Base-by-base conservation (phyloP, 2,797 vertebrate genomes). In the Pogonophryne albipinna region DNA sequence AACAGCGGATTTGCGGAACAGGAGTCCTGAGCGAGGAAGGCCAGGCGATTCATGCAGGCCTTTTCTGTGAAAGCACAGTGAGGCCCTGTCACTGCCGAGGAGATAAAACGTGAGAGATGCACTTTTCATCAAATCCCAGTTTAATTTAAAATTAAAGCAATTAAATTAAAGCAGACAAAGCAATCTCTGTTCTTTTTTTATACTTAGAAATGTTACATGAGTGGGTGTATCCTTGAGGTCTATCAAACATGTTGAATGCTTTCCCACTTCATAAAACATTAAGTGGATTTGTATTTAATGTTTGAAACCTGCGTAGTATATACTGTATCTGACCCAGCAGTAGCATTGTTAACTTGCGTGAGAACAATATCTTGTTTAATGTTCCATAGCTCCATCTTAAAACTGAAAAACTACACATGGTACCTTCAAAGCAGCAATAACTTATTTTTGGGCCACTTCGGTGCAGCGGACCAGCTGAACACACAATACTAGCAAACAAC, bases 81-180 rank as follows among this genome's bases (percentile, higher is more conserved):
- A 70, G 75, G 71, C 55, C 0, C 4, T 59, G 84, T 76, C 82
- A 68, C 38, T 2, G 41, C 64, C 45, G 23, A 83, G 58, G 4
- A 16, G 62, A 83, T 80, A 55, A 82, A 58, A 80, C 79, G 85
- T 55, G 52, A 68, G 44, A 13, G 19, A 31, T 44, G 64, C 55
- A 78, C 58, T 34, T 66, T 88, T 84, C 66, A 89, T 92, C 82
- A 87, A 73, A 58, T 50, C 52, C 61, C 50, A 10, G 63, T 52
- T 55, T 83, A 79, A 89, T 89, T 90, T 69, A 79, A 78, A 85
- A 72, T 68, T 75, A 88, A 79, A 82, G 78, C 27, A 27, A 27
- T 27, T 27, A 27, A 27, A 27, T 41, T 74, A 85, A 58, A 71
- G 76, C 72, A 82, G 61, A 51, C 10, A 63, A 77, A 60, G 57